Conservation (phyloP, 1,140 invertebrate species). For the Rhopalosiphum padi region DNA sequence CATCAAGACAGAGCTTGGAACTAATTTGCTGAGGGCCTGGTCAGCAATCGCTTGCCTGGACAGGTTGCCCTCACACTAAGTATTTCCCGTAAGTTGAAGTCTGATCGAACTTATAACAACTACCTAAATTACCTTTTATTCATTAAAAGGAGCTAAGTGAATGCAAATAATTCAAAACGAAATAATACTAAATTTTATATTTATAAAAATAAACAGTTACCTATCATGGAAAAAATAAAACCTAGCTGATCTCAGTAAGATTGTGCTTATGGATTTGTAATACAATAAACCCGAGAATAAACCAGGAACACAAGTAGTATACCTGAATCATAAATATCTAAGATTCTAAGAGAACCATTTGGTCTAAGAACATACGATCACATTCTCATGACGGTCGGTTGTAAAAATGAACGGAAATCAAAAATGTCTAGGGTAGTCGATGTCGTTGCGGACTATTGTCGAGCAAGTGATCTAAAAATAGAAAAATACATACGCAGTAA, state of each 20-base stretch:
- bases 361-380: not conserved
- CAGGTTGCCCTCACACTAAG: not conserved
- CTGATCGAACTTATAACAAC: not conserved
- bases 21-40: not conserved
- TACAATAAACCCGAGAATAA: not conserved
- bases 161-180: not conserved
- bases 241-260: not conserved
- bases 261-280: not conserved
- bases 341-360: not conserved
- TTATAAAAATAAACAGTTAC: not conserved
- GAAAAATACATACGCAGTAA: not conserved
- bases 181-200: not conserved
- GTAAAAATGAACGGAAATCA: not conserved
- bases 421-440: not conserved
- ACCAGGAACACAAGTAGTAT: not conserved
- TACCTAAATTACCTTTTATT: no score
- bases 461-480: not conserved
- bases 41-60: no score
- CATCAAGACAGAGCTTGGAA: not conserved
- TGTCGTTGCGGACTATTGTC: not conserved
- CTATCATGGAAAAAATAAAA: not conserved
- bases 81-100: not conserved
- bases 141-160: no score
- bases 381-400: not conserved
- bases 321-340: not conserved